Percentiles rank a stretch among this genome's conserved stretches.
Evolutionary conservation across 2,113 vertebrate species (phyloP).

Genomic region (Aleadryas rufinucha): DNA sequence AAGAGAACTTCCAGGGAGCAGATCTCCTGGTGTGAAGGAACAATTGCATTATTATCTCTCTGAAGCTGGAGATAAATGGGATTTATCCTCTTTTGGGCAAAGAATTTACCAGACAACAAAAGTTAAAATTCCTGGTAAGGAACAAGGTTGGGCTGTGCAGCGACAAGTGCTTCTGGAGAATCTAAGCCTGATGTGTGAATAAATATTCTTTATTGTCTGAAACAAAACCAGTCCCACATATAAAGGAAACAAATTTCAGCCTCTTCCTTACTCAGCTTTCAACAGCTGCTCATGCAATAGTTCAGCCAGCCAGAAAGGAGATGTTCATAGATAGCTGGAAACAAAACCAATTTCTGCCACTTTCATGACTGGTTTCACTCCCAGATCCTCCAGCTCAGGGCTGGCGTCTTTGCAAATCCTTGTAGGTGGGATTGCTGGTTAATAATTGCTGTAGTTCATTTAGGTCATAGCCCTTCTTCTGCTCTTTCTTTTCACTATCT

Average conservation of each 20-base stretch:
- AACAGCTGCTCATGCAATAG: background rate
- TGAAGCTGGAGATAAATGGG: background rate
- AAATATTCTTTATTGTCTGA: background rate
- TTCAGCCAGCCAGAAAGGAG: background rate
- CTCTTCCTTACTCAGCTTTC: background rate
- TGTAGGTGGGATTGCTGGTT: background rate
- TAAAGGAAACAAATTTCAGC: background rate
- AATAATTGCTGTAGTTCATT: background rate
- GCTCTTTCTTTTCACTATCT: background rate
- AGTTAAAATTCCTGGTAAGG: background rate
- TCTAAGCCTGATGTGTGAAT: fast-evolving
- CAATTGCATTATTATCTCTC: background rate
- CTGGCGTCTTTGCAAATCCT: background rate
- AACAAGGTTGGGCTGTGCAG: background rate
- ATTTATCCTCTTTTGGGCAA: background rate
- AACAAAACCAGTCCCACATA: background rate
- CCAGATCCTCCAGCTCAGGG: background rate
- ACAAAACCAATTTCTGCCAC: background rate
- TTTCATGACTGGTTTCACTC: background rate
- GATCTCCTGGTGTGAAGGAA: background rate
- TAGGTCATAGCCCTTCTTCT: background rate
- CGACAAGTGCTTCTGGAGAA: background rate
- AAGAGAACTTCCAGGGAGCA: background rate
- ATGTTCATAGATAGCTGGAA: background rate
- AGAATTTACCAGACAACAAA: background rate